A percentile compares a stretch with the other conserved stretches of the same genome.
Evolutionary conservation across 2,888 invertebrate species (phyloP).

Genomic region (Congeria kusceri): DNA sequence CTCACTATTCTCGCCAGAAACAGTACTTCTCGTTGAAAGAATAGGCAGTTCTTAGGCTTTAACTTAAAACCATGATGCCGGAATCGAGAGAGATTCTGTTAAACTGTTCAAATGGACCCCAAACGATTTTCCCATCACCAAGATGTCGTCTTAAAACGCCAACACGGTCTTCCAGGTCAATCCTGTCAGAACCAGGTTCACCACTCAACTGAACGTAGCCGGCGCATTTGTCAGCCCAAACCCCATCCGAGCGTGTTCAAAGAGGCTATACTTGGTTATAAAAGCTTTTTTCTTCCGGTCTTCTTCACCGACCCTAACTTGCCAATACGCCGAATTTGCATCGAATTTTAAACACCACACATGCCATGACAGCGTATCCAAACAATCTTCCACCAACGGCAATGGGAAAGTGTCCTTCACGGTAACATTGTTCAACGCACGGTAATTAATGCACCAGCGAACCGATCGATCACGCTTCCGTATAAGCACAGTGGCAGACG

Average conservation of each 20-base stretch:
- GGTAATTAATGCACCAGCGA: conserved; percentile 42
- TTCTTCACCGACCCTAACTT: conserved; percentile 8
- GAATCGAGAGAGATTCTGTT: conserved; percentile 42
- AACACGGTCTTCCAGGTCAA: too few relatives aligned
- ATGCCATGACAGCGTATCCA: conserved; percentile 32
- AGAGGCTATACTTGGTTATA: conserved; percentile 52
- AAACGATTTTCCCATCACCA: conserved; percentile 42
- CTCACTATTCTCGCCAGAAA: conserved; percentile 53
- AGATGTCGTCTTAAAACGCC: conserved; percentile 62
- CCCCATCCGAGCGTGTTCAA: conserved; percentile 51
- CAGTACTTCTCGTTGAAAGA: conserved; percentile 53
- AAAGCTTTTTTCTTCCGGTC: conserved; percentile 60
- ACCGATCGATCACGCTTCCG: conserved; percentile 35
- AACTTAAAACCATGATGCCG: conserved; percentile 1
- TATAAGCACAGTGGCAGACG: too few relatives aligned
- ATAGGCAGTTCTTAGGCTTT: conserved; percentile 42
- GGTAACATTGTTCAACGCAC: conserved; percentile 29
- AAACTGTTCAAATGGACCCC: conserved; percentile 45
- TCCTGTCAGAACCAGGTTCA: not conserved
- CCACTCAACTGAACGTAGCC: conserved; percentile 42
- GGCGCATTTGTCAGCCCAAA: conserved; percentile 59
- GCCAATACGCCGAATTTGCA: conserved; percentile 22
- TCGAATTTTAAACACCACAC: conserved; percentile 35
- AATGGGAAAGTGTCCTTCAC: conserved; percentile 17
- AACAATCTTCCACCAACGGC: conserved; percentile 21